Evolutionary conservation across 2,797 vertebrate species (phyloP).

Genomic region (Okamejei kenojei): DNA sequence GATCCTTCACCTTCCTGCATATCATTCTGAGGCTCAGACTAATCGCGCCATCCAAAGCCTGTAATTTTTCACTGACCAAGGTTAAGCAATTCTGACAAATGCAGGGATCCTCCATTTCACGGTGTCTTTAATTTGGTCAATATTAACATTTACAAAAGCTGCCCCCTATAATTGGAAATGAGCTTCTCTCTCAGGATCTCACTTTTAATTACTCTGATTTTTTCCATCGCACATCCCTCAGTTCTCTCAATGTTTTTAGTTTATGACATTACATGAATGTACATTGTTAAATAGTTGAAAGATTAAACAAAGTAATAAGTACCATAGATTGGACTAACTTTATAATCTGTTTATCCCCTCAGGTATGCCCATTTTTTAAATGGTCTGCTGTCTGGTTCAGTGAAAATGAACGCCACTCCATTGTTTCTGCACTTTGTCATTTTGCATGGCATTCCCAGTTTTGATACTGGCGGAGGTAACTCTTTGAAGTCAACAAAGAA

Average conservation of each 20-base stretch:
- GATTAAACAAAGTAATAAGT: background rate
- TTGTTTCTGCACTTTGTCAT: constrained; percentile 82
- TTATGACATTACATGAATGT: background rate
- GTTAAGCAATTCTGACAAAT: too few relatives aligned
- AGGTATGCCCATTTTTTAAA: constrained; percentile 89
- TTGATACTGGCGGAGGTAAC: constrained; percentile 73
- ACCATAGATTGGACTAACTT: background rate
- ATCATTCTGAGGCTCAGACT: too few relatives aligned
- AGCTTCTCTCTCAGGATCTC: background rate
- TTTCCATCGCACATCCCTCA: background rate
- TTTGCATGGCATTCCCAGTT: constrained; percentile 76
- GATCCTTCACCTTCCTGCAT: too few relatives aligned
- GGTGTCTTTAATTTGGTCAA: too few relatives aligned
- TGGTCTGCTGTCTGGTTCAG: constrained; percentile 78
- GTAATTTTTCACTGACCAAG: too few relatives aligned
- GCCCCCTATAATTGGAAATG: background rate
- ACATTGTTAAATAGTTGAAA: background rate
- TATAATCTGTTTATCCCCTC: constrained; percentile 40
- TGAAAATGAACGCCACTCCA: constrained; percentile 85
- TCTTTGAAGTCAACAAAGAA: background rate
- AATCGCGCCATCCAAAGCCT: too few relatives aligned
- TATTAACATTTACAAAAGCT: background rate
- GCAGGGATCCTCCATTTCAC: too few relatives aligned
- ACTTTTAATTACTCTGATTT: too few relatives aligned
- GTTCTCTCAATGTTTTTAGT: background rate